These are phyloP conservation scores for Gymnobelideus leadbeateri DNA, from an alignment of 2,113 vertebrate species.

Conservation along the genomic window DNA sequence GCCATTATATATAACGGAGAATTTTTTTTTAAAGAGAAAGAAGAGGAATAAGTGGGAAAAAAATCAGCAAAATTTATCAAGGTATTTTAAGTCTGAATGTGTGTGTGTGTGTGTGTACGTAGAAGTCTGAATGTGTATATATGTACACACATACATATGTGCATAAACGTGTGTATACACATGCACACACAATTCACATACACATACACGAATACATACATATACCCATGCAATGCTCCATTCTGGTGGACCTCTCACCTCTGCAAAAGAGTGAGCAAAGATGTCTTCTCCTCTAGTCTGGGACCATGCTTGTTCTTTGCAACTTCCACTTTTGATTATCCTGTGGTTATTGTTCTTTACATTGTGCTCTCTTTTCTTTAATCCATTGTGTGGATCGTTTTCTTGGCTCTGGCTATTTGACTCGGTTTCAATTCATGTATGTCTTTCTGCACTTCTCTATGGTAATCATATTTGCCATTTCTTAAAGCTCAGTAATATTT, in stretches of 20 bases:
- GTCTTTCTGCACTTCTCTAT: not conserved
- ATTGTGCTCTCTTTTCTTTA: not conserved
- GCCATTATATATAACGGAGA: not conserved
- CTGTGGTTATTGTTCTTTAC: not conserved
- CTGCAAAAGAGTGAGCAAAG: not conserved
- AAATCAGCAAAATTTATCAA: not conserved
- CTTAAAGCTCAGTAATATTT: not conserved
- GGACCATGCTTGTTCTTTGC: not conserved
- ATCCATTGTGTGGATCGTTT: not conserved
- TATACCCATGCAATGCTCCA: not conserved
- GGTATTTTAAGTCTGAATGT: not conserved
- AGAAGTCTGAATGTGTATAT: too few species aligned
- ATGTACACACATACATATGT: too few species aligned
- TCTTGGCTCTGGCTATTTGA: not conserved
- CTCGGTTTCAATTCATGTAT: not conserved
- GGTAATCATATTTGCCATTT: not conserved
- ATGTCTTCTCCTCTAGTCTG: not conserved
- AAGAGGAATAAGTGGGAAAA: not conserved
- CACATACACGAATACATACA: too few species aligned
- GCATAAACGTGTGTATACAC: too few species aligned
- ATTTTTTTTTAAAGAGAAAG: not conserved
- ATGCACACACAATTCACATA: too few species aligned
- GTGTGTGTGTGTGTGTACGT: too few species aligned
- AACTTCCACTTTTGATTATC: not conserved
- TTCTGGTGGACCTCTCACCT: not conserved